Base-by-base conservation (phyloP, 2,888 invertebrate genomes). In the Drosophila suboccidentalis region DNA sequence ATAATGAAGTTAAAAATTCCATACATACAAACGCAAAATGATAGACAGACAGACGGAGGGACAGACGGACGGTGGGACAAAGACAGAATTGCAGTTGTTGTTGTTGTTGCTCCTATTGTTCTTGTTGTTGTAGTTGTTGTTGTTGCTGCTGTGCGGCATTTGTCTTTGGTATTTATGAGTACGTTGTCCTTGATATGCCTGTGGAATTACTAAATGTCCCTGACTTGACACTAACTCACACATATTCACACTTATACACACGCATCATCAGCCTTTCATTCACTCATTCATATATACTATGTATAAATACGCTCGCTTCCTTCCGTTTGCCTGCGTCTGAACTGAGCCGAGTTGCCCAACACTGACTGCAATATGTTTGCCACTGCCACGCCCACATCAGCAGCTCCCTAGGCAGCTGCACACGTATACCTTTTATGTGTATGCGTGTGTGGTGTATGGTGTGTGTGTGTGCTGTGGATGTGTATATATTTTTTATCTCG, bases 151-250 rank as follows among this genome's bases (percentile, higher is more conserved):
- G 63, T 63, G 76, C 53, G 90, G 90, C 88, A 89, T 86, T 89
- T 82, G 80, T 71, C 89, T 87, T 89, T 86, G 86, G 87, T 89
- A 87, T 90, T 88, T 90, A 90, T 88, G 87, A 90, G 90, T 88
- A 89, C 90, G 84, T 87, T 90, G 87, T 88, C 90, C 87, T 87
- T 87, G 90, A 87, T 87, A 84, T 87, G 87, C 90, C 74, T 73
- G 80, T 70, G 74, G 87, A 87, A 90, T 88, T 87, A 85, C 89
- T 90, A 89, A 88, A 85, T 89, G 90, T 89, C 80, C 89, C 89
- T 78, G 89, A 76, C 84, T 90, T 87, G 84, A 87, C 90, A 84
- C 89, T 85, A 82, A 77, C 88, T 75, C 79, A 81, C 82, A 80
- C 70, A 49, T 49, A 62, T 67, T 29, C 67, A 15, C 53, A 36